Base-by-base conservation (phyloP, 2,797 vertebrate species). In the Borostomias antarcticus region DNA sequence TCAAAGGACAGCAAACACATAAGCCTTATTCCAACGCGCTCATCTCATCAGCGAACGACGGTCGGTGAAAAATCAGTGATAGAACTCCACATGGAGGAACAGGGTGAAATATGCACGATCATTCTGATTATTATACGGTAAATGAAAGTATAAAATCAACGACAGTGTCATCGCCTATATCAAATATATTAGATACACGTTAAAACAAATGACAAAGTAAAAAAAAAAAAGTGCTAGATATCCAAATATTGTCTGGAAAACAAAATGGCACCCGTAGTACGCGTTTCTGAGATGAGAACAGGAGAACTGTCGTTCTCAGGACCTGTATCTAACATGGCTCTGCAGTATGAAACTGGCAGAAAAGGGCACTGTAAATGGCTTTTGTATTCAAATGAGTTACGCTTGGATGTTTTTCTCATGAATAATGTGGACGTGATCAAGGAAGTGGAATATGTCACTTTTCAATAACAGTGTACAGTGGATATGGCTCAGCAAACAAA, bases 1-100 rank as follows among this genome's bases (percentile, higher is more conserved):
- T 81, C 82, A 86, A 89, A 88, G 69, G 73, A 89, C n/a, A 89
- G 79, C 88, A 82, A 83, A 85, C 88, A 89, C n/a, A 86, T 88
- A 88, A 85, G 84, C 76, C 71, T 72, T 82, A 72, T 77, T 61
- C 76, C 83, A 83, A 86, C n/a, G n/a, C n/a, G n/a, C n/a, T 79
- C 76, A 86, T 83, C 68, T 84, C 66, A 73, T 82, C 53, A 43
- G 77, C 81, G 79, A 76, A 72, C 53, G 50, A 76, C 40, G 50
- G 33, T 70, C 63, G 52, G 62, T 72, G 63, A 71, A 57, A 79
- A 80, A 8, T 62, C 40, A 43, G 8, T 43, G 40, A 43, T n/a
- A 43, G 11, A 43, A 43, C 40, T n/a, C 3, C 40, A 43, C 40
- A n/a, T n/a, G n/a, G n/a, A 43, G 40, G 3, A 1, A 15, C 1